Conservation (phyloP, 2,888 invertebrate species). For the Cylloceria caligata region DNA sequence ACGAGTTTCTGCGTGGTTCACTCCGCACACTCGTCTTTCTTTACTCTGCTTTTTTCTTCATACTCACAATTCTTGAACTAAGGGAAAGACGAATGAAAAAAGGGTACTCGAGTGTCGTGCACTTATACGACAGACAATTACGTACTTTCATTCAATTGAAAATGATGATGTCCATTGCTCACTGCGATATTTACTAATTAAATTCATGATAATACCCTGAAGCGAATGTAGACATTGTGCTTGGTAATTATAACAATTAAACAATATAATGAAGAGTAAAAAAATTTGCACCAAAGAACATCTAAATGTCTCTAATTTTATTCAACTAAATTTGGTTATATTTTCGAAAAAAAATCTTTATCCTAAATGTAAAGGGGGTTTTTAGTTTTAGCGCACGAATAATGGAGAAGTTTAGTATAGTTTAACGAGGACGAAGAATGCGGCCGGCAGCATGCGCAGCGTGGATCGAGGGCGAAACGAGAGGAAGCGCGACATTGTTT, state of each 20-base stretch:
- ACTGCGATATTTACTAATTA: constrained; percentile 5
- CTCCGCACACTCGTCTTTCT: constrained; percentile 1
- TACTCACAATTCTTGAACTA: constrained; percentile 19
- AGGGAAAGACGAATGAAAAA: constrained; percentile 11
- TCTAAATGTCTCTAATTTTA: no score
- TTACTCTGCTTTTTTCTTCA: constrained; percentile 14
- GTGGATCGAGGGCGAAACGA: constrained; percentile 38
- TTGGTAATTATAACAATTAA: neutral
- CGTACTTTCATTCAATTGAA: constrained; percentile 21
- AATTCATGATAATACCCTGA: neutral
- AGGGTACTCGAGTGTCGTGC: constrained; percentile 9
- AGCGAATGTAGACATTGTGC: neutral
- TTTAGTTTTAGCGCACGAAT: constrained; percentile 43
- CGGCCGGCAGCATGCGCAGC: constrained; percentile 36
- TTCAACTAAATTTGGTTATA: neutral
- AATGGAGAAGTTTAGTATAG: constrained; percentile 25
- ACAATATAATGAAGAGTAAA: no score
- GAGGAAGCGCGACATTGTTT: constrained; percentile 59
- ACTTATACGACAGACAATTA: constrained; percentile 13
- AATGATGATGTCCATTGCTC: constrained; percentile 9
- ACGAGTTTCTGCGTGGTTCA: constrained; percentile 30
- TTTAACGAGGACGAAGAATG: constrained; percentile 66
- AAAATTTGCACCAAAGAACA: neutral
- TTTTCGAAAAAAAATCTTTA: neutral
- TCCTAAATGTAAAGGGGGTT: neutral